Evolutionary conservation across 2,113 vertebrate genomes (phyloP).

Genomic region (Eretmochelys imbricata): DNA sequence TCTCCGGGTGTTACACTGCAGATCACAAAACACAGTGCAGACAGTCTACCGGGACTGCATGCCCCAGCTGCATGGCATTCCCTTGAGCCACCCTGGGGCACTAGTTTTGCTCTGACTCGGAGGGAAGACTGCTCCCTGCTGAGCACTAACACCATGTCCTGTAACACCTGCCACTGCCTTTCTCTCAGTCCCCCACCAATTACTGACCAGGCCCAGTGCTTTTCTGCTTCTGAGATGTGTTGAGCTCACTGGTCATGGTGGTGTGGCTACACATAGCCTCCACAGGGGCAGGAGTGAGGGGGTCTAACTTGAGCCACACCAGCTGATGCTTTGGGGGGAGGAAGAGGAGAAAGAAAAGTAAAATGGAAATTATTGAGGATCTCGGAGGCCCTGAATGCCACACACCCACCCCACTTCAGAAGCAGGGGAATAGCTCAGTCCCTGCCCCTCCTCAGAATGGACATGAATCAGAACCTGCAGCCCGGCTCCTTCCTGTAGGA

Average conservation of each 20-base stretch:
- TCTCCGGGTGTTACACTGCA: not conserved
- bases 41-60: not conserved
- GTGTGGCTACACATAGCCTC: not conserved
- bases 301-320: not conserved
- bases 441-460: not conserved
- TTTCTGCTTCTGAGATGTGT: not conserved
- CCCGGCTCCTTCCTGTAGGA: not conserved
- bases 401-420: not conserved
- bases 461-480: not conserved
- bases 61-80: not conserved
- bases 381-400: not conserved
- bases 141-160: not conserved
- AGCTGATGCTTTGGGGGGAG: not conserved
- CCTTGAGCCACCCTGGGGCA: too few species aligned
- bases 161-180: not conserved
- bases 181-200: not conserved
- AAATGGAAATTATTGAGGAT: not conserved
- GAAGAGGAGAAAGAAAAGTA: not conserved
- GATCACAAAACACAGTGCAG: too few species aligned
- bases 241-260: not conserved
- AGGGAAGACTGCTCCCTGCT: not conserved
- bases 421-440: not conserved
- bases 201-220: not conserved
- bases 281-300: not conserved
- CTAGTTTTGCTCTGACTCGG: not conserved